phyloP scores from a whole-genome alignment of 92 coral and sea anemone genomes.

The Blastomussa wellsi region DNA sequence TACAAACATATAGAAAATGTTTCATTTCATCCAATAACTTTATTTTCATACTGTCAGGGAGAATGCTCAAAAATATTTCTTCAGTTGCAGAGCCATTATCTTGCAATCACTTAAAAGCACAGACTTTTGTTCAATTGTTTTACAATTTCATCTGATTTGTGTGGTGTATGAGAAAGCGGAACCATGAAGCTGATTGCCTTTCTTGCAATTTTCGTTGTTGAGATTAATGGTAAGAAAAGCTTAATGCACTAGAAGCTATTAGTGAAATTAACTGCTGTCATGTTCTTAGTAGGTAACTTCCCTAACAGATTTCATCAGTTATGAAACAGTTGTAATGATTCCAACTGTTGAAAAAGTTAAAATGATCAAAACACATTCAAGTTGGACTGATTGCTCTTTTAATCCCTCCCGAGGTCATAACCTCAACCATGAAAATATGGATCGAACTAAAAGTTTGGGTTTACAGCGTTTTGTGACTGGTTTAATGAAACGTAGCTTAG shows the following conservation, averaged over 20 bases:
- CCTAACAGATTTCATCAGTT: too few species aligned
- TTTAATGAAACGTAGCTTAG: too few species aligned
- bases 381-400: too few species aligned
- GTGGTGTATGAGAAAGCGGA: background rate
- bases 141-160: background rate
- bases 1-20: background rate
- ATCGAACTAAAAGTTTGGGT: too few species aligned
- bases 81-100: constrained; percentile 1
- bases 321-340: too few species aligned
- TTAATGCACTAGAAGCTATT: background rate
- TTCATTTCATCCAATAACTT: background rate
- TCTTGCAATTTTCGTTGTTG: background rate
- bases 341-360: too few species aligned
- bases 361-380: too few species aligned
- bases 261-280: too few species aligned
- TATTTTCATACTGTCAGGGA: background rate
- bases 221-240: constrained; percentile 26
- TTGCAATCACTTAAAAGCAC: background rate
- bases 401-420: too few species aligned
- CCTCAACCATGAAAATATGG: too few species aligned
- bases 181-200: constrained; percentile 12
- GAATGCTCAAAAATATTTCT: background rate
- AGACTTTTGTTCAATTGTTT: background rate
- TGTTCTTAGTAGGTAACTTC: background rate
- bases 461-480: too few species aligned